Conservation (phyloP, 1,140 invertebrate species). For the Lamellibrachia luymesi region DNA sequence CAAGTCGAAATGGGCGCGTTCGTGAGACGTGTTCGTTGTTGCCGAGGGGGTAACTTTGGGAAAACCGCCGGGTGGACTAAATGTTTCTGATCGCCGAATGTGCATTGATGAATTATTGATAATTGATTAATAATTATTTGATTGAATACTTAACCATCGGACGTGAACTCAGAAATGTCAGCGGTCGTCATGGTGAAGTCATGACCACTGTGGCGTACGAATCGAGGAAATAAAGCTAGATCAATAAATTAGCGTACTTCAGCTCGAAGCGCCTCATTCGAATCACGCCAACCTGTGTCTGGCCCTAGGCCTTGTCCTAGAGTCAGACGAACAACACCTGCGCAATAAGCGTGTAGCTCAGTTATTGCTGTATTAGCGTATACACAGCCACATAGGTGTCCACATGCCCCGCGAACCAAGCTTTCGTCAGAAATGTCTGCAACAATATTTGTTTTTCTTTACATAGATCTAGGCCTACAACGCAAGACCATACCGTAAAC, state of each 20-base stretch:
- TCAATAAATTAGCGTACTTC: neutral
- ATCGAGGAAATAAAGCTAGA: neutral
- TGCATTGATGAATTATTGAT: neutral
- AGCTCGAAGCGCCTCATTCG: neutral
- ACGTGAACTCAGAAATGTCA: neutral
- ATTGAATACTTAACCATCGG: neutral
- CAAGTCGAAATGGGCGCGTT: neutral
- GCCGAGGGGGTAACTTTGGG: neutral
- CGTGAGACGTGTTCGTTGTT: neutral
- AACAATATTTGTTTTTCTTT: neutral
- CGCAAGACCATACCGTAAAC: neutral
- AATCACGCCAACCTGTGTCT: neutral
- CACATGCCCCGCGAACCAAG: neutral
- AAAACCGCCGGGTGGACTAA: neutral
- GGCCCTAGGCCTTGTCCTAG: neutral
- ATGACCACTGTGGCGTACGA: neutral
- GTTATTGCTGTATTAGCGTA: neutral
- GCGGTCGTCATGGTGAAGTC: neutral
- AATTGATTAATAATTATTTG: too few relatives aligned
- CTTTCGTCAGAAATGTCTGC: neutral
- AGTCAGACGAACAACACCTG: neutral
- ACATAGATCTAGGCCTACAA: neutral
- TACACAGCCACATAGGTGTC: neutral
- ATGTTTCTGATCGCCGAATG: neutral
- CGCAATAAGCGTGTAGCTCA: neutral